Evolutionary conservation across 2,797 vertebrate species (phyloP), one percentile per base, ranked within the genome.

Genomic region (Sebastes alutus): DNA sequence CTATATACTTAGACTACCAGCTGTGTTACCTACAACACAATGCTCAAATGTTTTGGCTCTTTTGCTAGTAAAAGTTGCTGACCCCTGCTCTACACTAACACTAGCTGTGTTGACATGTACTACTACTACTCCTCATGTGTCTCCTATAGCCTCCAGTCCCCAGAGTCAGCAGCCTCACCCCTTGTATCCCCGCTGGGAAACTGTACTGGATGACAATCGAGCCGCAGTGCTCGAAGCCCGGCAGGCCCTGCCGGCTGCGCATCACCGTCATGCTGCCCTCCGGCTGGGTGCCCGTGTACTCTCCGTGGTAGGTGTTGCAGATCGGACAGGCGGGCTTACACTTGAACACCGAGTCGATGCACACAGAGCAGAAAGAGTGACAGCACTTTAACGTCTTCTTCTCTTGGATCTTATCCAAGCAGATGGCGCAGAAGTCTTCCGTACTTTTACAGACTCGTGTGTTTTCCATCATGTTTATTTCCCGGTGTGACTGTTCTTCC

Each of bases 161-260:
- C 49, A 52, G 49, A 0, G 20, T 22, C 0, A n/a, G 27, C 10
- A n/a, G 46, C 10, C 96, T 97, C 95, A 97, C 96, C 96, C 95
- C 96, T 90, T 97, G 97, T 54, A 95, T 92, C 64, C 97, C 96
- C 0, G 93, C 91, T 8, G 96, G 95, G 79, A 97, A 97, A 75
- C 78, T 88, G 35, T 97, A 97, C 58, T 95, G 83, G 76, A 97
- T 97, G 77, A 95, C 82, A 73, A 97, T 95, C 60, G 93, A 94
- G 55, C 95, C 95, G 0, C 92, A 95, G 69, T 86, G 87, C 78
- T 96, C 95, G 33, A 95, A 97, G 81, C 97, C 96, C 1, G 97
- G 96, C 59, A 97, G 93, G 2, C 86, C 74, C 23, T 93, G 90
- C 52, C 88, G 77, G 23, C 93, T 93, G 72, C 91, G 93, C 63